A percentile compares a stretch with the other conserved stretches of the same genome.
These are phyloP conservation scores for Eudasyphora cyanicolor DNA, from an alignment of 2,888 invertebrate species.

Conservation along the genomic window DNA sequence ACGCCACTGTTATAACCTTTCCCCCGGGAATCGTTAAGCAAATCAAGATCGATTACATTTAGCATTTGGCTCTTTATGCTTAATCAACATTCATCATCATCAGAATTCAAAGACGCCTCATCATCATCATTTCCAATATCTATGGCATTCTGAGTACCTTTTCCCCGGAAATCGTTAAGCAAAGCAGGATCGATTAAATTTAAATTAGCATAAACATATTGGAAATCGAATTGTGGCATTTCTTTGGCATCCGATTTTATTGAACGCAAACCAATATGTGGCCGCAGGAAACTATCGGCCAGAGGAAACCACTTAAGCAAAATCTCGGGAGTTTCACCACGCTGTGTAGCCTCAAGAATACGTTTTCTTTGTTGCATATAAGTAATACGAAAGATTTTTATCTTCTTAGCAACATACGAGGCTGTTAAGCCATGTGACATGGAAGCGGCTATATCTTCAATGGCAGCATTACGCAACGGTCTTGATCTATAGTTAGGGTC, in stretches of 20 bases:
- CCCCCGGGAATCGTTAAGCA: no score
- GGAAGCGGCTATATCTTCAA: constrained; percentile 71
- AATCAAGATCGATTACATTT: no score
- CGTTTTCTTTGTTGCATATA: constrained; percentile 72
- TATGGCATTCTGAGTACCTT: constrained; percentile 70
- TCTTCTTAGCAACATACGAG: constrained; percentile 70
- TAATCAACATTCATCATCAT: background rate
- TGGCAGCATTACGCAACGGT: constrained; percentile 69
- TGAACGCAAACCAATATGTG: constrained; percentile 70
- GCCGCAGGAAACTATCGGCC: constrained; percentile 71
- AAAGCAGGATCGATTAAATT: constrained; percentile 71
- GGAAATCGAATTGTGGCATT: constrained; percentile 70
- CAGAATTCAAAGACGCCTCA: background rate
- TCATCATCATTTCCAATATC: constrained; percentile 61
- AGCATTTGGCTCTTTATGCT: no score
- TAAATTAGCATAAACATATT: constrained; percentile 70
- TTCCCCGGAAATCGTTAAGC: constrained; percentile 69
- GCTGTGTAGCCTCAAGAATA: constrained; percentile 67
- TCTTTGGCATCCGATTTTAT: constrained; percentile 69
- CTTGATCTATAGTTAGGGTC: constrained; percentile 69
- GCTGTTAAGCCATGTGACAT: constrained; percentile 70
- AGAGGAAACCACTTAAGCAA: constrained; percentile 71
- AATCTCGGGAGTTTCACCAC: constrained; percentile 68
- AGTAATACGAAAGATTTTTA: constrained; percentile 72
- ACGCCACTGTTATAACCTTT: no score